Conservation (phyloP, 2,888 invertebrate genomes). For the Gymnocheta viridis region DNA sequence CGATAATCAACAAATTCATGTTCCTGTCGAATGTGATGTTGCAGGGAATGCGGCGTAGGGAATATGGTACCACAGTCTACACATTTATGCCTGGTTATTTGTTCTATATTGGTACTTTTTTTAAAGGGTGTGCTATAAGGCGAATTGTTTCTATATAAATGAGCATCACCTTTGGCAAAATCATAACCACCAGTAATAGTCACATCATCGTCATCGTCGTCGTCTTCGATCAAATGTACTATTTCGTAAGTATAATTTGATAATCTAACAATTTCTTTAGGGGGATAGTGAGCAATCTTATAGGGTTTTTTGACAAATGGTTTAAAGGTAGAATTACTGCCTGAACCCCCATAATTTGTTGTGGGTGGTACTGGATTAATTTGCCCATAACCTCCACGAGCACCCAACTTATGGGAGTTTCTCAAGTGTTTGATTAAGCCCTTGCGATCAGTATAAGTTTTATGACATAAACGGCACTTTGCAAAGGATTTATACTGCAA, state of each 20-base stretch:
- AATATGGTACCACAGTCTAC: conserved; percentile 76
- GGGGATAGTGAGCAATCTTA: conserved; percentile 68
- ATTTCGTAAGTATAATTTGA: conserved; percentile 78
- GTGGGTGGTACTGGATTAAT: conserved; percentile 3
- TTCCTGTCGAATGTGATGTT: conserved; percentile 75
- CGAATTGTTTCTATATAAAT: conserved; percentile 56
- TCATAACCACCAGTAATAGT: conserved; percentile 53
- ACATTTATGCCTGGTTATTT: conserved; percentile 70
- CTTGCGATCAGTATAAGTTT: conserved; percentile 78
- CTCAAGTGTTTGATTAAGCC: conserved; percentile 78
- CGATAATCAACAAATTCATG: conserved; percentile 73
- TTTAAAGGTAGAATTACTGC: conserved; percentile 32
- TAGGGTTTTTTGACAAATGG: conserved; percentile 56
- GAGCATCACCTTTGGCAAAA: conserved; percentile 64
- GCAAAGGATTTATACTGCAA: conserved; percentile 78
- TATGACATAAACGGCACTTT: conserved; percentile 77
- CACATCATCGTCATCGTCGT: conserved; percentile 76
- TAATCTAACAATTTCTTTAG: conserved; percentile 77
- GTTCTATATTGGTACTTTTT: conserved; percentile 40
- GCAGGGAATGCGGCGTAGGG: conserved; percentile 72
- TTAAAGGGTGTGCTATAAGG: conserved; percentile 34
- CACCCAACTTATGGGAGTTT: conserved; percentile 73
- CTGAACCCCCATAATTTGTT: conserved; percentile 13
- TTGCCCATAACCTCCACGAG: conserved; percentile 9
- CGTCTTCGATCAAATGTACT: conserved; percentile 76